phyloP scores from a whole-genome alignment of 2,888 invertebrate genomes.

The Hofmannophila pseudospretella region DNA sequence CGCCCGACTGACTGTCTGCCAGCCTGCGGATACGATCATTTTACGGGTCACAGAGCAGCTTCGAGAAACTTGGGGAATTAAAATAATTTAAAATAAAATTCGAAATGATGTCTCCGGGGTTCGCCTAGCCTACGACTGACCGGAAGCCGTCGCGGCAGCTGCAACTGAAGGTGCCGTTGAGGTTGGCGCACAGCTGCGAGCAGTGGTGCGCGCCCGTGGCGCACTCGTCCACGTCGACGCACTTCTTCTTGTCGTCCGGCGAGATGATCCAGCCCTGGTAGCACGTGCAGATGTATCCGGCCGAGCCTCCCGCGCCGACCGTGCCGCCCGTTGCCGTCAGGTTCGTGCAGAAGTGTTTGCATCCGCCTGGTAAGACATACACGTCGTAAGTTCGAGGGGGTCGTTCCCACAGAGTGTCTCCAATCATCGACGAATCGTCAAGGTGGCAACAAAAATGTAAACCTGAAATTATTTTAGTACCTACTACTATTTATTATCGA shows the following conservation, averaged over 20 bases:
- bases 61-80: not conserved
- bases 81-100: not conserved
- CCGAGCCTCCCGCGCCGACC: slow-evolving; percentile 50
- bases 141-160: slow-evolving; percentile 90
- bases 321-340: slow-evolving; percentile 67
- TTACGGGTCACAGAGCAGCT: not conserved
- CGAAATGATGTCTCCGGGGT: slow-evolving; percentile 7
- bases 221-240: slow-evolving; percentile 95
- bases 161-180: slow-evolving; percentile 95
- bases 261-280: slow-evolving; percentile 91
- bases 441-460: no score
- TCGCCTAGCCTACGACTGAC: no score
- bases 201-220: slow-evolving; percentile 89
- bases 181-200: slow-evolving; percentile 94
- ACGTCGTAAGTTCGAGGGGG: no score
- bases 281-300: slow-evolving; percentile 94
- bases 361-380: no score
- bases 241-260: slow-evolving; percentile 87
- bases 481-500: no score
- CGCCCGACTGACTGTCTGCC: slow-evolving; percentile 87
- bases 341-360: slow-evolving; percentile 94
- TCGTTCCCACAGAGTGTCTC: no score
- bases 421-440: no score
- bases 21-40: slow-evolving; percentile 61
- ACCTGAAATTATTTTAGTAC: no score